Evolutionary conservation across 2,888 invertebrate genomes (phyloP).

Genomic region (Oscheius sp.): DNA sequence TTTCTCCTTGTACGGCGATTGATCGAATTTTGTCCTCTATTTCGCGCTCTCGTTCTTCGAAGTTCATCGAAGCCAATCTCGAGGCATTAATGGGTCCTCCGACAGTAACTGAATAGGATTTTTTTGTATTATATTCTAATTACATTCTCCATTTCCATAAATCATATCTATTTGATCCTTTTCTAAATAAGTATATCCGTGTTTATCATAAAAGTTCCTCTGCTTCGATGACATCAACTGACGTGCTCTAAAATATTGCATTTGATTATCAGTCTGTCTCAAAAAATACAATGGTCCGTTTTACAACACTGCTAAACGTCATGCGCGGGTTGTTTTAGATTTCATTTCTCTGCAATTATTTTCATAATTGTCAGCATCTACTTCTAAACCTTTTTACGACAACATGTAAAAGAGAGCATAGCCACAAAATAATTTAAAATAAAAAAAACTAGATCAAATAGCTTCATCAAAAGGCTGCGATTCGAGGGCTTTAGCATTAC

Average conservation of each 20-base stretch:
- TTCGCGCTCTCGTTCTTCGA: constrained; percentile 35
- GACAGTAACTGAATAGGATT: constrained; percentile 8
- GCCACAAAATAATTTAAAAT: no score
- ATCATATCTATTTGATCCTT: constrained; percentile 48
- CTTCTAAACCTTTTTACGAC: no score
- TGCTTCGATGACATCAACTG: constrained; percentile 42
- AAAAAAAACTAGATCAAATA: neutral
- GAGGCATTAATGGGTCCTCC: neutral
- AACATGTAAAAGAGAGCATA: no score
- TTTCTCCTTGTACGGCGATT: constrained; percentile 34
- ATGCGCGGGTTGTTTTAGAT: no score
- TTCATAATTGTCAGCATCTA: no score
- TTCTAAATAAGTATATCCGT: constrained; percentile 51
- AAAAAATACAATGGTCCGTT: no score
- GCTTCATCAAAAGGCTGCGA: neutral
- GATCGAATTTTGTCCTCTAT: constrained; percentile 53
- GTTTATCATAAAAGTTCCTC: constrained; percentile 36
- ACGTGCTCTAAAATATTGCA: constrained; percentile 38
- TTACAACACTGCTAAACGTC: no score
- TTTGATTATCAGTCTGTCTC: no score
- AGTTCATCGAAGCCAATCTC: constrained; percentile 17
- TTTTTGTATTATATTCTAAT: neutral
- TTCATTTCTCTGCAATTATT: no score
- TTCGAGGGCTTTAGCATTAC: neutral
- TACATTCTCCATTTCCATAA: constrained; percentile 34